Base-by-base conservation (phyloP, 2,888 invertebrate species). In the Heteropelma amictum region DNA sequence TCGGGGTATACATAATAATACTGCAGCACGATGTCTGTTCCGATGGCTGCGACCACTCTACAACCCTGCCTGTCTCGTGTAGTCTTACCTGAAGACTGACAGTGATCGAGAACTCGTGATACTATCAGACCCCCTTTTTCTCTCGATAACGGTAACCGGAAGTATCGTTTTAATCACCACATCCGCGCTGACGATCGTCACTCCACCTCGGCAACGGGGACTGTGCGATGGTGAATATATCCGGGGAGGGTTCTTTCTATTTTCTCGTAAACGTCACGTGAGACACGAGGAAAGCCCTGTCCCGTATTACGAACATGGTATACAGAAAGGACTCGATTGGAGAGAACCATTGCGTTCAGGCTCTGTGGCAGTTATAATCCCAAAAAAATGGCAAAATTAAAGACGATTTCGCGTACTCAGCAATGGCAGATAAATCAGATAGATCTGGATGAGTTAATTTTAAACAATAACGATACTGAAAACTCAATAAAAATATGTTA, bases 91-190 rank as follows among this genome's bases (percentile, higher is more conserved):
- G 42, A 56, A 49, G 58, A 69, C 58, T 82, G 85, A 85, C 86
- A 86, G 83, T 86, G 86, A 86, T 86, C 83, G 86, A 86, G 82
- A 84, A 78, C 65, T 80, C 79, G 56, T 79, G 86, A 86, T 86
- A 80, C 76, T 79, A 85, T 87, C 87, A 35, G 6, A 35, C 35
- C 5, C 30, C 30, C 67, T 65, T 56, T 51, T 30, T 49, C 69
- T 71, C 80, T 83, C 83, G 84, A 85, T 85, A 85, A 86, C 85
- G 79, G 77, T 79, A 79, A 84, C 82, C 87, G 86, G 86, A 86
- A 84, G 85, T 87, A 86, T 86, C 87, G 83, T 83, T 85, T 87
- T 86, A 87, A 86, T 86, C 86, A 84, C 83, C 81, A 86, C 84
- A 86, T 87, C 86, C 86, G 87, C 71, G 72, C 61, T 51, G 77